phyloP scores from a whole-genome alignment of 2,797 vertebrate species.

The Phaenicophaeus curvirostris region DNA sequence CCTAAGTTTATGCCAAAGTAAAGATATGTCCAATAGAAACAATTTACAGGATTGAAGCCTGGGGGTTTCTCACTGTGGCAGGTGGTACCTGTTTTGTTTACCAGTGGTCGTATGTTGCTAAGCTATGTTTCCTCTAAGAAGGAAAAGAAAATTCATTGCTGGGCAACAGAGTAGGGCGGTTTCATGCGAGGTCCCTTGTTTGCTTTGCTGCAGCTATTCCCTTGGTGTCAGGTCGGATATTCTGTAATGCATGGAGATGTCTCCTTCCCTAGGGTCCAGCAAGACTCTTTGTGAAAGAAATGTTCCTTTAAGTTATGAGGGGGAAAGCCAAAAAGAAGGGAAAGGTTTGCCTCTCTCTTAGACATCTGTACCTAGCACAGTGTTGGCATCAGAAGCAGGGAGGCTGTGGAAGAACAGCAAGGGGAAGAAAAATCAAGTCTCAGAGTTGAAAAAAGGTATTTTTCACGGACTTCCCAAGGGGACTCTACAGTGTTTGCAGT shows the following conservation, averaged over 20 bases:
- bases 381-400: not conserved
- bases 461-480: not conserved
- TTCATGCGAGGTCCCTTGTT: not conserved
- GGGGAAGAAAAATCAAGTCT: not conserved
- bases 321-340: not conserved
- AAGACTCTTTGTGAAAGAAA: not conserved
- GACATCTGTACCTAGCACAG: not conserved
- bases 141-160: not conserved
- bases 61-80: not conserved
- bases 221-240: not conserved
- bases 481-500: not conserved
- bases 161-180: not conserved
- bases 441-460: not conserved
- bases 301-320: not conserved
- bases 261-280: not conserved
- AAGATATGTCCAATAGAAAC: not conserved
- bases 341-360: not conserved
- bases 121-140: not conserved
- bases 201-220: not conserved
- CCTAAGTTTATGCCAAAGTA: not conserved
- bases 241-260: not conserved
- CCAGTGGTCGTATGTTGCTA: not conserved
- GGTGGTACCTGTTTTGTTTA: not conserved
- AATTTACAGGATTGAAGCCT: not conserved
- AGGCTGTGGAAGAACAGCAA: not conserved